Conservation (phyloP, 35 echinoderm and acorn worm species). For the Ophioderma brevispina region DNA sequence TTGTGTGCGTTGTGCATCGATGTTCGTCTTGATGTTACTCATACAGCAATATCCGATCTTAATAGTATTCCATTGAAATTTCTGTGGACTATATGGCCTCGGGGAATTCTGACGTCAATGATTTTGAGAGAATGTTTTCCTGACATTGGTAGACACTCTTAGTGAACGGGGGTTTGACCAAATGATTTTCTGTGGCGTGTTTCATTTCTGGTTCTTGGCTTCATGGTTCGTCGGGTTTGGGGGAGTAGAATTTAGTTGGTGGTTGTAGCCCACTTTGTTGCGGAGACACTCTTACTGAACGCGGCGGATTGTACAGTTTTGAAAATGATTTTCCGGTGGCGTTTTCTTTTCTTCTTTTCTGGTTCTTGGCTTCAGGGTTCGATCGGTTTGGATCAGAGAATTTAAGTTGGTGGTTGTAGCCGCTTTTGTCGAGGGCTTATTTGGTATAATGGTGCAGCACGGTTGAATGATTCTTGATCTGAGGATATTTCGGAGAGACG, state of each 20-base stretch:
- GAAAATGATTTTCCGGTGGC: background rate
- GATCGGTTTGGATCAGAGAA: background rate
- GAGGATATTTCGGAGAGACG: background rate
- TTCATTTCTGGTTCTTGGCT: background rate
- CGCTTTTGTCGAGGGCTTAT: background rate
- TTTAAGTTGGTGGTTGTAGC: background rate
- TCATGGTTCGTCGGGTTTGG: background rate
- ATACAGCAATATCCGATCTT: slow-evolving; percentile 19
- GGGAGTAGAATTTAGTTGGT: background rate
- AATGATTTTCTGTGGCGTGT: too few relatives aligned
- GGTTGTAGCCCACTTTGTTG: background rate
- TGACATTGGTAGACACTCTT: slow-evolving; percentile 14
- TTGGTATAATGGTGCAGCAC: slow-evolving; percentile 6
- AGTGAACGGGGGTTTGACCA: too few relatives aligned
- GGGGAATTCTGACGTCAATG: slow-evolving; percentile 20
- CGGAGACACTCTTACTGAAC: slow-evolving; percentile 18
- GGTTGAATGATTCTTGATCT: background rate
- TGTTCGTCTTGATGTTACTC: background rate
- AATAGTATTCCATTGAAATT: background rate
- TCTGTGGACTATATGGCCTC: background rate
- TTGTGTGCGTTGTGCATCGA: background rate
- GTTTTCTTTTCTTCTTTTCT: too few relatives aligned
- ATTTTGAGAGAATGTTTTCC: slow-evolving; percentile 12
- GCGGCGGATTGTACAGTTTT: slow-evolving; percentile 57
- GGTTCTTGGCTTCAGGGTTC: background rate